Evolutionary conservation across 2,797 vertebrate genomes (phyloP).

Genomic region (Tolypeutes matacus): DNA sequence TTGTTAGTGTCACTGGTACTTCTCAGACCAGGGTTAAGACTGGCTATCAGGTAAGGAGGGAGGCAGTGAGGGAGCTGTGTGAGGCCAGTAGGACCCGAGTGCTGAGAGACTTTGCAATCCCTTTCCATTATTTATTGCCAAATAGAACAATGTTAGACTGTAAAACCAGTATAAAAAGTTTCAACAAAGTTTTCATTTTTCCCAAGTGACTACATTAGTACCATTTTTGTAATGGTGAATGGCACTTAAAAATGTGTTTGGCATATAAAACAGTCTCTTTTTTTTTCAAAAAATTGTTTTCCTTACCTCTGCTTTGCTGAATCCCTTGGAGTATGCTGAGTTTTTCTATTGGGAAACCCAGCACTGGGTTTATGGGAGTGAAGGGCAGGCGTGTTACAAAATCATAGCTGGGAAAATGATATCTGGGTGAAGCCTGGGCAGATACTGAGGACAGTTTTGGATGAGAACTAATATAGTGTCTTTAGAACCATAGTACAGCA

Average conservation of each 20-base stretch:
- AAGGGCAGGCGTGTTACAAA: not conserved
- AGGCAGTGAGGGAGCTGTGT: not conserved
- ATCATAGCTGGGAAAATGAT: not conserved
- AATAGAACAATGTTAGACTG: not conserved
- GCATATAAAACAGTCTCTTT: not conserved
- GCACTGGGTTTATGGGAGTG: not conserved
- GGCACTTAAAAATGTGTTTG: not conserved
- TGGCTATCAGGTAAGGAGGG: not conserved
- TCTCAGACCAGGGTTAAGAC: not conserved
- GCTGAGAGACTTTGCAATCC: not conserved
- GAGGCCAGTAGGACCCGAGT: accelerated
- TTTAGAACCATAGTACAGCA: not conserved
- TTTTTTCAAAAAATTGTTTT: not conserved
- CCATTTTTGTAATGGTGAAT: not conserved
- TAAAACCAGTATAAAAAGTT: not conserved
- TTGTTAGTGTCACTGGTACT: not conserved
- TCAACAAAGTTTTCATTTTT: conserved; percentile 21
- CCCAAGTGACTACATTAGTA: not conserved
- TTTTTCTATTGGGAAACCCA: not conserved
- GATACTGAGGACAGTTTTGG: not conserved
- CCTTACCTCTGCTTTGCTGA: not conserved
- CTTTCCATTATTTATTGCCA: not conserved
- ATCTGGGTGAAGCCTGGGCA: not conserved
- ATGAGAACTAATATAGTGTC: not conserved
- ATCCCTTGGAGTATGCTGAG: not conserved